Evolutionary conservation across 2,888 invertebrate species (phyloP), one percentile per base, ranked within the genome.

Genomic region (Amphimallon solstitiale): DNA sequence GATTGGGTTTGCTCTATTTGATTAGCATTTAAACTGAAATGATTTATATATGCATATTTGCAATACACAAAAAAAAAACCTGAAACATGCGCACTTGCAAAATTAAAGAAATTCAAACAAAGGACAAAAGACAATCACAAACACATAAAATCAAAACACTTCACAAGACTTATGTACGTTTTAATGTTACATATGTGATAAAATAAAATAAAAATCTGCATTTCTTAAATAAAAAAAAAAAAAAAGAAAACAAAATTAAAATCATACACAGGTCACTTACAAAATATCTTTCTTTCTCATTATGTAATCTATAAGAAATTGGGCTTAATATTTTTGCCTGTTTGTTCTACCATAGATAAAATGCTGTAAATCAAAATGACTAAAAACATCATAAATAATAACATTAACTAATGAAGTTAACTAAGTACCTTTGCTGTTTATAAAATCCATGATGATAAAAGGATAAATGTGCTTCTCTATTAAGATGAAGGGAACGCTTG

Each of bases 101-200:
- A 52, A 43, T 23, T 38, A 49, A 23, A 10, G 9, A 15, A 43
- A n/a, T n/a, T 15, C 29, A 37, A 63, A 43, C 29, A 35, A 17
- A 48, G 43, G 46, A 68, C 19, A 67, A 65, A 61, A 71, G 69
- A 75, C 74, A 45, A 69, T 59, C 74, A 75, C 75, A 74, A 71
- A 74, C 73, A 74, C 66, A 70, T 64, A 75, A 74, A 74, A 73
- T 72, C 72, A 74, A 72, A 73, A 69, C 60, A 65, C 38, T 66
- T 37, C 43, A 70, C 63, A 62, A 63, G 38, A 63, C 29, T 29
- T 29, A 9, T 29, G 29, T 29, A 29, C 5, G 29, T 29, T 29
- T 29, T 29, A 29, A 29, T 29, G 61, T 34, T 17, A 65, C 43
- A 9, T 59, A 29, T 15, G 21, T 7, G 10, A 49, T 7, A 14